Base-by-base conservation (phyloP, 2,113 vertebrate genomes). In the Phalacrocorax pelagicus region DNA sequence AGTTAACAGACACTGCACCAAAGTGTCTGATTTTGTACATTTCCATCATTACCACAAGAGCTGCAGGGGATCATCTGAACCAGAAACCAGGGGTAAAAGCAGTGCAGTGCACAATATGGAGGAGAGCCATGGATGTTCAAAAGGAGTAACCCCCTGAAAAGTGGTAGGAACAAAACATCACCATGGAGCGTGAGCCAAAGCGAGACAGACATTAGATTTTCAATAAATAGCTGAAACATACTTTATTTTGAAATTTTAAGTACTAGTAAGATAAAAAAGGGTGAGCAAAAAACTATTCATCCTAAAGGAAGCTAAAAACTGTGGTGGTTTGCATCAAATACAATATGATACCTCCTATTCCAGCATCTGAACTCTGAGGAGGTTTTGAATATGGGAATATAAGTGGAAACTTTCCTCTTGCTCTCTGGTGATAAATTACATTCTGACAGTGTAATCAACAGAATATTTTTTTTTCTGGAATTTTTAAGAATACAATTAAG, bases 161-260 rank as follows among this genome's bases (percentile, higher is more conserved):
- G 10, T 47, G 7, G 22, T 5, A 49, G 30, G 36, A 63, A 9
- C 9, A 47, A 70, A 55, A 4, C 10, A 59, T 13, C 6, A 6
- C 5, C 6, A 24, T 3, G 3, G 20, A 52, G 12, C 0, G 1
- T 9, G 22, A 69, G 13, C 30, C 15, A 27, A 42, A 38, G 12
- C 49, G 16, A 54, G 4, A 36, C n/a, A 55, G 14, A 44, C 6
- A 12, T 58, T 42, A 36, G 5, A 7, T 81, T 52, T 90, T 32
- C 10, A 21, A n/a, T 30, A 7, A 72, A 72, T 8, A 59, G 18
- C 18, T 72, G 29, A 46, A 73, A 46, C 40, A 78, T 19, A 36
- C 1, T 47, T 46, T 59, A 59, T 80, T 74, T 66, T 67, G 22
- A 79, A 61, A 79, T 66, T 40, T 20, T 40, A 87, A 23, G 36